Evolutionary conservation across 2,113 vertebrate species (phyloP).

Genomic region (Rhinolophus ferrumequinum): DNA sequence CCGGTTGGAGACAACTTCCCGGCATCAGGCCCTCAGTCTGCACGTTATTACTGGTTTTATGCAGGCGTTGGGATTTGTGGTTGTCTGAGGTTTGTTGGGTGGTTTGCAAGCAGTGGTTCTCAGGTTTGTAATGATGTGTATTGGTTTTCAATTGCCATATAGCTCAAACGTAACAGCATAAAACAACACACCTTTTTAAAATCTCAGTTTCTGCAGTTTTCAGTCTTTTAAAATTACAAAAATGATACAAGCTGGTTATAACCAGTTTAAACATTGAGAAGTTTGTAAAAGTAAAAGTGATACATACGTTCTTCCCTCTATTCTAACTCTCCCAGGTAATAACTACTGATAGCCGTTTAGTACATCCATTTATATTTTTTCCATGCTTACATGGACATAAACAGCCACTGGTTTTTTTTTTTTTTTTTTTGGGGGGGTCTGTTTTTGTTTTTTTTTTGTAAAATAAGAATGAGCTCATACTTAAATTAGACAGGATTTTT

Average conservation of each 20-base stretch:
- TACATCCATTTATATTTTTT: not conserved
- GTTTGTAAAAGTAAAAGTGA: not conserved
- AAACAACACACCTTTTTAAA: not conserved
- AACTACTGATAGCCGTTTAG: not conserved
- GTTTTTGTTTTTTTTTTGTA: not conserved
- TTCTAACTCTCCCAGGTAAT: not conserved
- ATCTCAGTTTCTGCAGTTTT: not conserved
- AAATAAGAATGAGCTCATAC: not conserved
- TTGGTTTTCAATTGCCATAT: not conserved
- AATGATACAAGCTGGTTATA: not conserved
- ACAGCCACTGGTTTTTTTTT: not conserved
- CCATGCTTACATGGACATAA: not conserved
- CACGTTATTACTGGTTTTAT: not conserved
- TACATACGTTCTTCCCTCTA: not conserved
- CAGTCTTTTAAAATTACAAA: not conserved
- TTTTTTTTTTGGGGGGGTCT: no score
- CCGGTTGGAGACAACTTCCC: not conserved
- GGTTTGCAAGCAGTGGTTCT: not conserved
- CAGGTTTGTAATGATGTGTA: not conserved
- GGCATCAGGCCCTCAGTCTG: not conserved
- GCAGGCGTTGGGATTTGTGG: not conserved
- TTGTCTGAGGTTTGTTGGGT: not conserved
- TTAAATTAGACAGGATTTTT: constrained; percentile 13
- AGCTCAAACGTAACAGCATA: not conserved
- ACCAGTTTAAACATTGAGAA: not conserved